Conservation (phyloP, 2,888 invertebrate genomes). For the Phalera bucephala region DNA sequence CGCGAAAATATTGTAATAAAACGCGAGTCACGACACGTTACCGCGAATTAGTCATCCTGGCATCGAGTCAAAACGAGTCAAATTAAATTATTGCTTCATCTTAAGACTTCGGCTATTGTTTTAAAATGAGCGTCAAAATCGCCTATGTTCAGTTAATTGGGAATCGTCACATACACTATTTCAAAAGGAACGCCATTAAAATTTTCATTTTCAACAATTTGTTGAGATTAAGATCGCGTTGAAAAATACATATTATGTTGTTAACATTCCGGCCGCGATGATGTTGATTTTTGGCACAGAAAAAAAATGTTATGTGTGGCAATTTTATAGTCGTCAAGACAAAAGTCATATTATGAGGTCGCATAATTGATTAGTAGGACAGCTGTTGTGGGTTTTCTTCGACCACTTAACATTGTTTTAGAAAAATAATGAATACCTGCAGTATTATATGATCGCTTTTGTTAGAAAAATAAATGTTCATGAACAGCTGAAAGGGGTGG, state of each 20-base stretch:
- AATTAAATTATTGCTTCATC: slow-evolving; percentile 66
- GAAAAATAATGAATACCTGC: slow-evolving; percentile 37
- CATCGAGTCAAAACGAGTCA: slow-evolving; percentile 66
- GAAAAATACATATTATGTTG: slow-evolving; percentile 78
- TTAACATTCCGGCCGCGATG: slow-evolving; percentile 72
- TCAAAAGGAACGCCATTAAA: slow-evolving; percentile 60
- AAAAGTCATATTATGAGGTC: slow-evolving; percentile 68
- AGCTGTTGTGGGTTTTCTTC: slow-evolving; percentile 64
- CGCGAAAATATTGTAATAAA: slow-evolving; percentile 60
- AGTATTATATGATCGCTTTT: slow-evolving; percentile 21
- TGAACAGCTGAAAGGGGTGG: slow-evolving; percentile 17
- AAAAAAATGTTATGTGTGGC: slow-evolving; percentile 63
- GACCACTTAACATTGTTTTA: slow-evolving; percentile 55
- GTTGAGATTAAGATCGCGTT: slow-evolving; percentile 70
- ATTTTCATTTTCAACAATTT: slow-evolving; percentile 72
- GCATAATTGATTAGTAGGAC: slow-evolving; percentile 71
- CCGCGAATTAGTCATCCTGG: slow-evolving; percentile 76
- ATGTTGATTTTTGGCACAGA: slow-evolving; percentile 76
- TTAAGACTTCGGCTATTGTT: slow-evolving; percentile 67
- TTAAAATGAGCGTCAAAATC: slow-evolving; percentile 56
- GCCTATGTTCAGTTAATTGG: slow-evolving; percentile 44
- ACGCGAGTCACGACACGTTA: slow-evolving; percentile 58
- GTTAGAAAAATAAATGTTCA: slow-evolving; percentile 13
- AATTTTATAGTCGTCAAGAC: slow-evolving; percentile 72
- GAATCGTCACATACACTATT: slow-evolving; percentile 44